phyloP scores from a whole-genome alignment of 1,140 invertebrate genomes.

The Meloidogyne floridensis region DNA sequence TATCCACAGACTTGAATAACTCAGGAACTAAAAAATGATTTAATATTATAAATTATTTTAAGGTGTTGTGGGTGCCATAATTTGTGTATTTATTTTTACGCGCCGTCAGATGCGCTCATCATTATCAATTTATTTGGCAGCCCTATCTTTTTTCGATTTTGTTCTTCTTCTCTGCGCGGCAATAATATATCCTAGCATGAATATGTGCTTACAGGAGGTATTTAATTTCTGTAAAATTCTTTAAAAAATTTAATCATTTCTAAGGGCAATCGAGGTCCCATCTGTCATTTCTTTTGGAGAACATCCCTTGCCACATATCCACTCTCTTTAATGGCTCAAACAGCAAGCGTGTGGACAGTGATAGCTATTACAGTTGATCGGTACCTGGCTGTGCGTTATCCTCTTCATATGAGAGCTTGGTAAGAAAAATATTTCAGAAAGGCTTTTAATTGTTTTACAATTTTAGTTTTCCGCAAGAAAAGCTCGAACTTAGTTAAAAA shows the following conservation, averaged over 20 bases:
- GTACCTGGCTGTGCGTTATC: constrained; percentile 59
- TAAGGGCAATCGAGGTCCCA: constrained; percentile 31
- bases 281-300: constrained; percentile 64
- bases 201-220: constrained; percentile 50
- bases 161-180: constrained; percentile 55
- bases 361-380: constrained; percentile 64
- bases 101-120: constrained; percentile 62
- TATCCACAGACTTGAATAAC: no score
- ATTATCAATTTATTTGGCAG: constrained; percentile 62
- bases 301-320: constrained; percentile 63
- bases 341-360: constrained; percentile 63
- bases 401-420: constrained; percentile 54
- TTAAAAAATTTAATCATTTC: no score
- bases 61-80: constrained; percentile 42
- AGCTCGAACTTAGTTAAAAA: no score
- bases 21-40: no score
- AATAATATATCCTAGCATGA: constrained; percentile 64
- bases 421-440: no score
- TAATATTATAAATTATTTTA: not conserved
- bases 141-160: constrained; percentile 61
- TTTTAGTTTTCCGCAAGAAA: no score
- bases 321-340: constrained; percentile 60
- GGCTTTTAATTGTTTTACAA: no score
- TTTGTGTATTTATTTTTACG: constrained; percentile 60
- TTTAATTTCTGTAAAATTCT: no score